A percentile compares a stretch with the other conserved stretches of the same genome.
phyloP scores from a whole-genome alignment of 2,113 vertebrate genomes.

The Lepisosteus osseus region DNA sequence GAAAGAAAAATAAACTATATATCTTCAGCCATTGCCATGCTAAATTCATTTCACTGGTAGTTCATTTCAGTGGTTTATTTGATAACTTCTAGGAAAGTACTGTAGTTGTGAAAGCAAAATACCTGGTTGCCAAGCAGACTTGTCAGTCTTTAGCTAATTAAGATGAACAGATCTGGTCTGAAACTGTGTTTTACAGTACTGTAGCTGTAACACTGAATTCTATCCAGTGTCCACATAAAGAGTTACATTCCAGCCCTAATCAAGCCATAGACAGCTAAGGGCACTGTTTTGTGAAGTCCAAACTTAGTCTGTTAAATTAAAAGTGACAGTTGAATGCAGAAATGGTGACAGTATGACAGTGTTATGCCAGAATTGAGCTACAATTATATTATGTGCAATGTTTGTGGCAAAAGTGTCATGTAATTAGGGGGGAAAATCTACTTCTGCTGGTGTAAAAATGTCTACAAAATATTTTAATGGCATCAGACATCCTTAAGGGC shows the following conservation, averaged over 20 bases:
- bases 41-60: not conserved
- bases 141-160: conserved; percentile 48
- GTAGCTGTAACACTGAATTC: not conserved
- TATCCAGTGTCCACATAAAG: conserved; percentile 37
- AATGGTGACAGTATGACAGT: not conserved
- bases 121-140: not conserved
- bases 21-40: not conserved
- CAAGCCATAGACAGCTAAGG: conserved; percentile 4
- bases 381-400: conserved; percentile 4
- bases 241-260: conserved; percentile 31
- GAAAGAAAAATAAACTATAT: too few relatives aligned
- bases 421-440: conserved; percentile 46
- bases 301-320: not conserved
- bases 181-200: conserved; percentile 42
- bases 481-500: conserved; percentile 37
- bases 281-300: conserved; percentile 16
- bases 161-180: conserved; percentile 60
- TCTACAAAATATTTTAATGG: conserved; percentile 35
- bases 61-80: not conserved
- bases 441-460: conserved; percentile 36
- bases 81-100: conserved; percentile 19
- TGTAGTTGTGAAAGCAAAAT: conserved; percentile 27
- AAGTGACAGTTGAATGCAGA: not conserved
- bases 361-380: not conserved
- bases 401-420: conserved; percentile 26